phyloP scores from a whole-genome alignment of 2,888 invertebrate species.

The Thumatha senex region DNA sequence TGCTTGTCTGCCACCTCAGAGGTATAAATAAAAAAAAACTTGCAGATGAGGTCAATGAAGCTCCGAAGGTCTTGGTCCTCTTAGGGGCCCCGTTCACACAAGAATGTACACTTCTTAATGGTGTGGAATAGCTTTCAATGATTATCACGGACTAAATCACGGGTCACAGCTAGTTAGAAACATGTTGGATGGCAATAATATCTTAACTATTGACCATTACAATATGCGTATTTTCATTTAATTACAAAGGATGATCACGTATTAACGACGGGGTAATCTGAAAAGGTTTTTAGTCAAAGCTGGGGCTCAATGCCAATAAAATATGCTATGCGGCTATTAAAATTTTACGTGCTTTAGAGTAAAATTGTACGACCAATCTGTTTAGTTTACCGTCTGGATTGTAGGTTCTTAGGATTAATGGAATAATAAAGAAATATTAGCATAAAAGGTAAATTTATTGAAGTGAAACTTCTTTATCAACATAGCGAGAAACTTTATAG shows the following conservation, averaged over 20 bases:
- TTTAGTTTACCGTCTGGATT: slow-evolving; percentile 26
- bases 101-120: no score
- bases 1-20: no score
- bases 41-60: no score
- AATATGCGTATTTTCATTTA: slow-evolving; percentile 4
- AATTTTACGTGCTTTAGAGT: slow-evolving; percentile 57
- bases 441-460: not conserved
- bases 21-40: no score
- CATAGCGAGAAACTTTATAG: no score
- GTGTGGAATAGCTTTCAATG: no score
- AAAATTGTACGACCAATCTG: slow-evolving; percentile 38
- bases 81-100: no score
- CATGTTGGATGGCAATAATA: no score
- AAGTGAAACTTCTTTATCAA: no score
- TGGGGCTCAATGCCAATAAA: slow-evolving; percentile 44
- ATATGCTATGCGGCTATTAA: slow-evolving; percentile 56
- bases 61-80: no score
- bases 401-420: slow-evolving; percentile 25
- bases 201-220: slow-evolving; percentile 10
- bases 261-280: slow-evolving; percentile 40
- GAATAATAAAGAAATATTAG: not conserved
- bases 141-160: no score
- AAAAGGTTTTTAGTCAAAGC: slow-evolving; percentile 55
- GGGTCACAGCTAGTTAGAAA: no score
- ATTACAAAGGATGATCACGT: slow-evolving; percentile 43